phyloP scores from a whole-genome alignment of 1,140 invertebrate genomes.

The Euglossa dilemma region DNA sequence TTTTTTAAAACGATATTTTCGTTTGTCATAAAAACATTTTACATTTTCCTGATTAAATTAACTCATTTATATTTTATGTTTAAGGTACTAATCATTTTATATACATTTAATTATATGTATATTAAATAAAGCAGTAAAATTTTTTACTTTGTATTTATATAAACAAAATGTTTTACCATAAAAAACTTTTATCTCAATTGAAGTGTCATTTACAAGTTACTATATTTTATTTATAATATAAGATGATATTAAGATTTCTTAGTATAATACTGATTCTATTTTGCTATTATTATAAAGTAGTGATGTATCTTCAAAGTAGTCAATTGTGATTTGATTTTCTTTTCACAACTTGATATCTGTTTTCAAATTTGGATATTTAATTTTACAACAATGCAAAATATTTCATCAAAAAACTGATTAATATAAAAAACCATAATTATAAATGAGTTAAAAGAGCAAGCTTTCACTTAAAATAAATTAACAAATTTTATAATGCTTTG shows the following conservation, averaged over 20 bases:
- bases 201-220: background rate
- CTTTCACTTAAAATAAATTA: conserved; percentile 51
- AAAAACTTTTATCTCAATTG: background rate
- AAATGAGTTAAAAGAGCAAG: conserved; percentile 24
- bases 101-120: background rate
- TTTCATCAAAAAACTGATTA: background rate
- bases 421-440: background rate
- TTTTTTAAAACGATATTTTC: conserved; percentile 5
- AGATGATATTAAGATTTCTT: background rate
- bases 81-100: background rate
- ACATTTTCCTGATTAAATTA: conserved; percentile 6
- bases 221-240: conserved; percentile 2
- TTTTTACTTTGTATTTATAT: background rate
- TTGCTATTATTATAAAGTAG: background rate
- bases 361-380: background rate
- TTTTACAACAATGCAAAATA: background rate
- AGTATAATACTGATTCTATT: conserved; percentile 31
- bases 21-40: background rate
- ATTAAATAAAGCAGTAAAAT: background rate
- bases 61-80: conserved; percentile 26
- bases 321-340: background rate
- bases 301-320: background rate
- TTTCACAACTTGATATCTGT: background rate
- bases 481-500: conserved; percentile 48
- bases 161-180: background rate